phyloP scores from a whole-genome alignment of 2,113 vertebrate species.

The Sprattus sprattus region DNA sequence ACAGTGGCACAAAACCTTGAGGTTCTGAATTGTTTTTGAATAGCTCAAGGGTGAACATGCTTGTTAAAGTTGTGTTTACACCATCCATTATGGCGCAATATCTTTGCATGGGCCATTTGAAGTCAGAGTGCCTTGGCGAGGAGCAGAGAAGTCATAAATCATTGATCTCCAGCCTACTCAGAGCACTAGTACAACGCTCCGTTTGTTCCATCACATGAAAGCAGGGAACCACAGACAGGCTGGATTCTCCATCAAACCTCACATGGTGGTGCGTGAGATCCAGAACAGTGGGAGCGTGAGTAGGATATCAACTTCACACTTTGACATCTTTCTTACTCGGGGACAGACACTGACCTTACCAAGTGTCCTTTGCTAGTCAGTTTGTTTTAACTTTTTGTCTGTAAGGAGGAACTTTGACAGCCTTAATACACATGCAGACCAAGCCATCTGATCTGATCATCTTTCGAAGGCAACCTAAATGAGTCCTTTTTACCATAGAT shows the following conservation, averaged over 20 bases:
- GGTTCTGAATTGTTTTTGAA: neutral
- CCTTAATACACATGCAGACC: neutral
- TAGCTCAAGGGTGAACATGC: neutral
- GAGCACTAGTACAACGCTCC: neutral
- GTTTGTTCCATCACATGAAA: constrained; percentile 6
- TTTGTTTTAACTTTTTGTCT: neutral
- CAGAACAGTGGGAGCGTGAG: neutral
- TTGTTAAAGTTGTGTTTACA: constrained; percentile 4
- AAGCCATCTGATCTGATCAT: neutral
- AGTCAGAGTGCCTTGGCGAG: constrained; percentile 27
- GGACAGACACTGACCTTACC: neutral
- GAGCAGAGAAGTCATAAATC: constrained; percentile 20
- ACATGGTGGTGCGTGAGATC: no score
- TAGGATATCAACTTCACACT: neutral
- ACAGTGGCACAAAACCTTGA: neutral
- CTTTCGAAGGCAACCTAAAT: no score
- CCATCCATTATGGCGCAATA: neutral
- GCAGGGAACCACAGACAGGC: neutral
- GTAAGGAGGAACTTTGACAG: neutral
- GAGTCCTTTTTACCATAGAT: neutral
- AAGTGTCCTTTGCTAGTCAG: neutral
- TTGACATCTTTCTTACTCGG: neutral
- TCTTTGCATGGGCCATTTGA: constrained; percentile 11
- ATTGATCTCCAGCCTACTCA: neutral
- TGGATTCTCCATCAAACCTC: neutral